Conservation (phyloP, 2,888 invertebrate species). For the Nymphalis urticae region DNA sequence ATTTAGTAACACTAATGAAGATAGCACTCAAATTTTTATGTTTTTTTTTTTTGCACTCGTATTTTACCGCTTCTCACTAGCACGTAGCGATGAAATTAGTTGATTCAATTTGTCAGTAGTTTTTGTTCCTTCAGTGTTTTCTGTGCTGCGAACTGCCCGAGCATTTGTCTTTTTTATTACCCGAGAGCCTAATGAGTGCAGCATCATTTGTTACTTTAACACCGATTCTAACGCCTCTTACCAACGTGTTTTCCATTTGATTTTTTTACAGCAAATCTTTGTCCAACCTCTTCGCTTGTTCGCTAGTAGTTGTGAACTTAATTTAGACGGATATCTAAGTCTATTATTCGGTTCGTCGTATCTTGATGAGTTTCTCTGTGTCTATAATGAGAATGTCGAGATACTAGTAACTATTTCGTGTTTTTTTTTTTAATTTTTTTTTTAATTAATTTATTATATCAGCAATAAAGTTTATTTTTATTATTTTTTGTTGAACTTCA, state of each 20-base stretch:
- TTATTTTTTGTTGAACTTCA: conserved; percentile 29
- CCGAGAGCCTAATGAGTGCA: conserved; percentile 58
- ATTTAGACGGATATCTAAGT: conserved; percentile 36
- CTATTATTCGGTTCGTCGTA: conserved; percentile 41
- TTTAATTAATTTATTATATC: background rate
- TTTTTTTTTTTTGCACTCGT: conserved; percentile 27
- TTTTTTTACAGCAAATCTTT: conserved; percentile 25
- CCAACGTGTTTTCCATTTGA: conserved; percentile 12
- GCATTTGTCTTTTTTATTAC: conserved; percentile 60
- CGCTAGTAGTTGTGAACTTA: conserved; percentile 27
- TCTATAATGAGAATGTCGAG: conserved; percentile 57
- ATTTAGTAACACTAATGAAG: conserved; percentile 25
- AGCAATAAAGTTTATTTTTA: conserved; percentile 29
- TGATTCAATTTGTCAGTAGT: conserved; percentile 68
- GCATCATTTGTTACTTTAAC: conserved; percentile 64
- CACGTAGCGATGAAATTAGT: conserved; percentile 56
- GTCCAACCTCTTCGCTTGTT: conserved; percentile 21
- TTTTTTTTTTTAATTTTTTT: conserved; percentile 11
- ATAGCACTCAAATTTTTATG: conserved; percentile 7
- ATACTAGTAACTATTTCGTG: conserved; percentile 36
- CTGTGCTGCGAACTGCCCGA: conserved; percentile 45
- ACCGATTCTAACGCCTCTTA: conserved; percentile 42
- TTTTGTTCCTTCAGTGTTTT: conserved; percentile 61
- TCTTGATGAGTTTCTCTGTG: conserved; percentile 53
- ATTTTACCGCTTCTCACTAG: conserved; percentile 45